Evolutionary conservation across 2,113 vertebrate species (phyloP).

Genomic region (Pantherophis guttatus): DNA sequence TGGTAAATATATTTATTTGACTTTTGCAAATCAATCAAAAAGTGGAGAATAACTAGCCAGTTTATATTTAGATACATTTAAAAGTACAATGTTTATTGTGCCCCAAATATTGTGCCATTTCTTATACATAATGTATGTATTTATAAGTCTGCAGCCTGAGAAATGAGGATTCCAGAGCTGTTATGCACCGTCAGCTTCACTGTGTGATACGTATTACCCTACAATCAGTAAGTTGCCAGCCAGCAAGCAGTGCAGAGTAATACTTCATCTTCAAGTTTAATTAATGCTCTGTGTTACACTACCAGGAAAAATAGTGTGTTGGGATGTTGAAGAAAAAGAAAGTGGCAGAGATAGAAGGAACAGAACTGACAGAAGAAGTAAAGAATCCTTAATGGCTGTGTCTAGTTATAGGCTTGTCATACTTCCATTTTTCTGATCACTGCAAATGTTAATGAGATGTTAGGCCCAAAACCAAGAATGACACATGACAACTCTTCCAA

Average conservation of each 20-base stretch:
- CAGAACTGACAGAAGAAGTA: neutral
- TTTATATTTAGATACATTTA: neutral
- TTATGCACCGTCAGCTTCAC: neutral
- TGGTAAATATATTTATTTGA: neutral
- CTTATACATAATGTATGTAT: neutral
- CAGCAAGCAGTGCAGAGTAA: neutral
- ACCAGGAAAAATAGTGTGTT: conserved; percentile 2
- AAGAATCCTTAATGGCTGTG: neutral
- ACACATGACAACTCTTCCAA: too few relatives aligned
- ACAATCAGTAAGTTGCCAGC: neutral
- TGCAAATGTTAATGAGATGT: conserved; percentile 11
- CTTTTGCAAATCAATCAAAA: conserved; percentile 6
- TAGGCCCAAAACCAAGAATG: too few relatives aligned
- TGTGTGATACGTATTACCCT: neutral
- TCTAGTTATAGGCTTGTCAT: neutral
- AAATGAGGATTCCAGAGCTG: neutral
- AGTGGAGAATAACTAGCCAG: neutral
- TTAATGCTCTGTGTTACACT: neutral
- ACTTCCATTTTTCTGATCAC: neutral
- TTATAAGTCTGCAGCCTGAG: conserved; percentile 14
- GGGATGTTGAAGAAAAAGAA: neutral
- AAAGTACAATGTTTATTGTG: neutral
- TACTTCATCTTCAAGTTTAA: conserved; percentile 30
- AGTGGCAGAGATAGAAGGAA: neutral
- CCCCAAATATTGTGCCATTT: neutral